Evolutionary conservation across 2,888 invertebrate species (phyloP).

Genomic region (Timandra comae): DNA sequence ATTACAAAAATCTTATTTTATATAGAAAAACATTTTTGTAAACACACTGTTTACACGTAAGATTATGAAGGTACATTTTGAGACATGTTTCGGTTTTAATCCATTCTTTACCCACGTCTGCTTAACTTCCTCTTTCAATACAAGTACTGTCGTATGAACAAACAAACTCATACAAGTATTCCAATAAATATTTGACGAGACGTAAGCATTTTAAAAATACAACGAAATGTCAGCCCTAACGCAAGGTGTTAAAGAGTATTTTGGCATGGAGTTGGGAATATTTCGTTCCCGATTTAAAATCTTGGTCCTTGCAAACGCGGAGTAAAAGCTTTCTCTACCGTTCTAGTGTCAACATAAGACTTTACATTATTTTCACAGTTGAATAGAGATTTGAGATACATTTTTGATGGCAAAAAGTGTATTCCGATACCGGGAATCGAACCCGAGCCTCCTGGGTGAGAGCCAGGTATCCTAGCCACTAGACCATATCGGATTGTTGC

Average conservation of each 20-base stretch:
- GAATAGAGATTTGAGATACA: too few species aligned
- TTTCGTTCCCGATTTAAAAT: conserved; percentile 29
- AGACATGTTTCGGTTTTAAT: conserved; percentile 5
- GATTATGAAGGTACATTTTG: conserved; percentile 4
- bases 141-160: conserved; percentile 9
- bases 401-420: too few species aligned
- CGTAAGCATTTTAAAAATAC: conserved; percentile 4
- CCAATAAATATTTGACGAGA: conserved; percentile 17
- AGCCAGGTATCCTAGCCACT: too few species aligned
- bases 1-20: too few species aligned
- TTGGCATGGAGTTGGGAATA: conserved; percentile 9
- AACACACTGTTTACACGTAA: too few species aligned
- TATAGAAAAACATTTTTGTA: too few species aligned
- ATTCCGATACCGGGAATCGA: too few species aligned
- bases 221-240: conserved; percentile 4
- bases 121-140: neutral
- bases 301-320: conserved; percentile 34
- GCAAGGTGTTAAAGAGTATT: neutral
- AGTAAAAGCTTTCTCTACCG: conserved; percentile 48
- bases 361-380: too few species aligned
- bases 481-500: too few species aligned
- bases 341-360: too few species aligned
- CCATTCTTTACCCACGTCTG: conserved; percentile 3
- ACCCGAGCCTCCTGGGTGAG: too few species aligned
- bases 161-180: conserved; percentile 18